These are phyloP conservation scores for Hydrolagus affinis DNA, from an alignment of 2,113 vertebrate genomes.

Conservation along the genomic window DNA sequence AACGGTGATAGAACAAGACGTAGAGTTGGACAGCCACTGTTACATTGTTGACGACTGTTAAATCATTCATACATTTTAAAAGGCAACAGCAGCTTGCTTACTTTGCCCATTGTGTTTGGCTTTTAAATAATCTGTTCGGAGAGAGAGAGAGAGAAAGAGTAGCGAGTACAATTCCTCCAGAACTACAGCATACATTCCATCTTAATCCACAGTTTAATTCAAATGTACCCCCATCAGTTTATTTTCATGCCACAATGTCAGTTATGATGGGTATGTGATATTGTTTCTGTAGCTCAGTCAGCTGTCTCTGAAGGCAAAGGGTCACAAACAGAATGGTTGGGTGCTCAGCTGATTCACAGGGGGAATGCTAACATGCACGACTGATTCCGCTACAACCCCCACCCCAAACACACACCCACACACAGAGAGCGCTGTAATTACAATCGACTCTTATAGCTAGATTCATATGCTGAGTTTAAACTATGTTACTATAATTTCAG, in stretches of 20 bases:
- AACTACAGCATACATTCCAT: background rate
- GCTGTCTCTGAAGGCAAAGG: conserved; percentile 25
- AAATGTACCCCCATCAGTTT: background rate
- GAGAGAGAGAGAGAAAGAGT: background rate
- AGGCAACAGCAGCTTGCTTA: background rate
- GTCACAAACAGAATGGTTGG: background rate
- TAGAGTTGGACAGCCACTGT: background rate
- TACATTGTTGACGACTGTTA: background rate
- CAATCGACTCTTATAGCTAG: background rate
- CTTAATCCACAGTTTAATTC: background rate
- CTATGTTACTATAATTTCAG: background rate
- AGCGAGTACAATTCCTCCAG: background rate
- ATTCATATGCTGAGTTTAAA: background rate
- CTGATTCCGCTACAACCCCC: background rate
- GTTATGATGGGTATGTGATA: background rate
- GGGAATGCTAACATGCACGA: background rate
- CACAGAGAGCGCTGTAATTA: background rate
- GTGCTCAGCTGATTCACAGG: conserved; percentile 1
- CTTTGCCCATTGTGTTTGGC: background rate
- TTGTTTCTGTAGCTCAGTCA: conserved; percentile 8
- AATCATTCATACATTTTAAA: background rate
- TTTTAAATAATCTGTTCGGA: background rate
- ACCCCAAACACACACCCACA: no score
- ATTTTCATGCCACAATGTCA: conserved; percentile 4
- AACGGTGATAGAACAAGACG: no score